phyloP scores from a whole-genome alignment of 1,140 invertebrate genomes.

The Wasmannia auropunctata region DNA sequence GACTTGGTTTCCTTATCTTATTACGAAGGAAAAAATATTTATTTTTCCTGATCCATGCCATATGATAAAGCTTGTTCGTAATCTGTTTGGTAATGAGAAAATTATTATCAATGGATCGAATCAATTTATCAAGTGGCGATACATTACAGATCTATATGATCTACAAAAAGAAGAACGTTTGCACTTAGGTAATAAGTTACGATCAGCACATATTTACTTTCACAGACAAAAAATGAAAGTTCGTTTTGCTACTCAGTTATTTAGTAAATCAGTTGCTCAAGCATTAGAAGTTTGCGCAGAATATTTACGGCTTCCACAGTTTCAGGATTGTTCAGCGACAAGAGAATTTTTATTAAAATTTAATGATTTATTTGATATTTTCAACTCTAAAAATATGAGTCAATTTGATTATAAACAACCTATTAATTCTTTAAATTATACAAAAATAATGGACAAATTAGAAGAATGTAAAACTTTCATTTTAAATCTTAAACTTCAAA shows the following conservation, averaged over 20 bases:
- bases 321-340: conserved; percentile 5
- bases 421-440: background rate
- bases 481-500: background rate
- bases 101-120: background rate
- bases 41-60: conserved; percentile 16
- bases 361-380: background rate
- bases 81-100: background rate
- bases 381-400: no score
- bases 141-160: background rate
- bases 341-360: background rate
- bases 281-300: background rate
- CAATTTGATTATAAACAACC: no score
- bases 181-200: conserved; percentile 27
- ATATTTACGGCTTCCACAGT: background rate
- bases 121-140: background rate
- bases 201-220: conserved; percentile 9
- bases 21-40: conserved; percentile 3
- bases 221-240: conserved; percentile 1
- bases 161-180: conserved; percentile 46
- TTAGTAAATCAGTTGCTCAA: conserved; percentile 5
- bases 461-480: conserved; percentile 3
- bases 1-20: background rate
- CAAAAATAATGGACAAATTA: conserved; percentile 17
- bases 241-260: background rate
- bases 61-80: background rate